Conservation (phyloP, 2,113 vertebrate genomes). For the Mobula birostris region DNA sequence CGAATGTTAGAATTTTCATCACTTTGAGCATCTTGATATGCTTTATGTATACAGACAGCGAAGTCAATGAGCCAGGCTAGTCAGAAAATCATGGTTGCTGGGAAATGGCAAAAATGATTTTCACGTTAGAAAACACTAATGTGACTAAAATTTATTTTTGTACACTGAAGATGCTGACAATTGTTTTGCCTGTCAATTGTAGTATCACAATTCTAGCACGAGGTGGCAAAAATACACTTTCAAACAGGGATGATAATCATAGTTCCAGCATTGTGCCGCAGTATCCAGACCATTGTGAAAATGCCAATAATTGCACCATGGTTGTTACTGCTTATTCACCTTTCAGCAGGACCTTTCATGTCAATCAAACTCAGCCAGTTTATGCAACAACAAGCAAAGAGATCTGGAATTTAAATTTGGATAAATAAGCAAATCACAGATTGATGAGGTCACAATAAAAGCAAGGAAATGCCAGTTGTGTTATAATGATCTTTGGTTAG, state of each 20-base stretch:
- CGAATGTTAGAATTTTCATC: background rate
- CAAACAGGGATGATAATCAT: background rate
- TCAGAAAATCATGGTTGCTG: background rate
- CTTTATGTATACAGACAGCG: no score
- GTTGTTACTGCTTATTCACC: no score
- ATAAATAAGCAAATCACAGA: no score
- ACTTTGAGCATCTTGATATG: background rate
- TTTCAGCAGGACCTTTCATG: background rate
- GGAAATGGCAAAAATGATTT: background rate
- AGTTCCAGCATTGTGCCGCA: background rate
- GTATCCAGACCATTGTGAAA: background rate
- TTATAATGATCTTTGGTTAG: no score
- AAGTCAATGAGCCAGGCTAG: background rate
- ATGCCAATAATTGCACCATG: background rate
- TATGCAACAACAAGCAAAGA: background rate
- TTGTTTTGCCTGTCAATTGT: background rate
- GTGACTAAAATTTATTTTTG: background rate
- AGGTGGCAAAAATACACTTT: background rate
- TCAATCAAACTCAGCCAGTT: background rate
- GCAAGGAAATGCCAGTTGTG: background rate
- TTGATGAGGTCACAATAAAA: background rate
- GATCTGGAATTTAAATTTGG: background rate
- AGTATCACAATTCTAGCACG: background rate
- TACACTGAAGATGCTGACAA: background rate
- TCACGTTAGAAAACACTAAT: background rate